Evolutionary conservation across 1,140 invertebrate species (phyloP).

Genomic region (Zeugodacus cucurbitae): DNA sequence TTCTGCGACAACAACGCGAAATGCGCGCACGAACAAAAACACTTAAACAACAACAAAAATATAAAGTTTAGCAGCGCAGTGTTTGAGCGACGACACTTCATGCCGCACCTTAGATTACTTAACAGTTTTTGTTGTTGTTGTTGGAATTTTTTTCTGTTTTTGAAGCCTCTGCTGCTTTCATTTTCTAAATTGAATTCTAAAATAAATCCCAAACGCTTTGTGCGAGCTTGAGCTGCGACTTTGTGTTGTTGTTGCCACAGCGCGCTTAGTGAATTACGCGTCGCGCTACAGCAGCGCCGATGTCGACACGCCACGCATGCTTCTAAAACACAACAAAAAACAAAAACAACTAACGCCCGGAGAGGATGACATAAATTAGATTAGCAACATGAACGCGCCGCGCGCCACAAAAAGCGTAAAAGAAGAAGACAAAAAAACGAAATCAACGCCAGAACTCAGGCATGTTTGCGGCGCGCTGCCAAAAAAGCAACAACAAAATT

Average conservation of each 20-base stretch:
- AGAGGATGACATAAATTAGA: conserved; percentile 36
- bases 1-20: neutral
- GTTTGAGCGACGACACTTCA: neutral
- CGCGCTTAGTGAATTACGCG: neutral
- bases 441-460: neutral
- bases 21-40: neutral
- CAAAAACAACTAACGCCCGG: neutral
- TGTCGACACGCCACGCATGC: neutral
- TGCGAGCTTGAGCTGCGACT: neutral
- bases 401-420: neutral
- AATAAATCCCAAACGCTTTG: conserved; percentile 13
- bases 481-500: neutral
- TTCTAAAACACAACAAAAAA: neutral
- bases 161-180: neutral
- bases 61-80: neutral
- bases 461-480: neutral
- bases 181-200: conserved; percentile 32
- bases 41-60: neutral
- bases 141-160: neutral
- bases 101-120: neutral
- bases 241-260: neutral
- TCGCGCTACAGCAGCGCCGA: neutral
- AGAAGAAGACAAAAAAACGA: neutral
- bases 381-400: neutral
- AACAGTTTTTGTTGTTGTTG: neutral